Evolutionary conservation across 2,888 invertebrate genomes (phyloP), one percentile per base, ranked within the genome.

Genomic region (Epistrophe eligans): DNA sequence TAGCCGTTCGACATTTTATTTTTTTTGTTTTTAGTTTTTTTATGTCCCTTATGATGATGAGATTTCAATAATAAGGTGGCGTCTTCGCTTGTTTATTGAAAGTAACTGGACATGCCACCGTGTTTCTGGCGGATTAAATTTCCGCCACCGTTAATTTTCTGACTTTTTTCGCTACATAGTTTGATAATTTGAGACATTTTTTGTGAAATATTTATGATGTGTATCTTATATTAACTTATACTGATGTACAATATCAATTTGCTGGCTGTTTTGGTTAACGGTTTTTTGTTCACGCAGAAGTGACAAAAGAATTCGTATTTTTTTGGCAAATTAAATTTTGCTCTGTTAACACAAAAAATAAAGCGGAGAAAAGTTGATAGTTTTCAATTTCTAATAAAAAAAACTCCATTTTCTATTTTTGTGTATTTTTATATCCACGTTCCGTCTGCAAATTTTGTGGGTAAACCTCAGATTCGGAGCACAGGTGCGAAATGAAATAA

Each of bases 81-180:
- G 62, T 77, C 62, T 72, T 62, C 19, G 38, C 48, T 62, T 73
- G 66, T 72, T 81, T 45, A 32, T 38, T 77, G 62, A 17, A 71
- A 67, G 62, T 70, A n/a, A 43, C 62, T 62, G 40, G 62, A 60
- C 74, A 82, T 83, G 79, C 82, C 82, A 87, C 82, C 79, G 83
- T 70, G 85, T 71, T 87, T 77, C 79, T 70, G 71, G 77, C 55
- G 83, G 85, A 82, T 87, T 32, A 19, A 74, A 74, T 87, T 83
- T 82, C 85, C 55, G 85, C 85, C 83, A 87, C 85, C 83, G 85
- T 87, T 87, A 74, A 74, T 50, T 81, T 73, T 55, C n/a, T 40
- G 15, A 40, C 13, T 45, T 74, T 74, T 40, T 64, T 71, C 50
- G 66, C 76, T 50, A 24, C 9, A 32, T 19, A 40, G 17, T 9